phyloP scores from a whole-genome alignment of 2,113 vertebrate genomes.

The Limnothrissa miodon region DNA sequence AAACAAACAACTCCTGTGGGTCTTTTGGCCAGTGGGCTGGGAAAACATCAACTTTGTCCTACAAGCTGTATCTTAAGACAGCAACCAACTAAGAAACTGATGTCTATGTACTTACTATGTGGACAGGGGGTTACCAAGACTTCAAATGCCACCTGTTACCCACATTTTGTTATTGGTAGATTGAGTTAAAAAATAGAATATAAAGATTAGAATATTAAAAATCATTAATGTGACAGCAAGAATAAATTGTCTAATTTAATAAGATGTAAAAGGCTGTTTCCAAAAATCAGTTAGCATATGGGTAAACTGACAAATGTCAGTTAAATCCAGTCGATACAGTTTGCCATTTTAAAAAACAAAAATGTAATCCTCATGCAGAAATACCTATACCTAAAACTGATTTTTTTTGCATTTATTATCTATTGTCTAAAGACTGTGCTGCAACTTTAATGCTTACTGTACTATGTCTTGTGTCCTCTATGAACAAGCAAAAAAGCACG shows the following conservation, averaged over 20 bases:
- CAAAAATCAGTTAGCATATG: too few relatives aligned
- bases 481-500: background rate
- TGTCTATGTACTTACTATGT: background rate
- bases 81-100: background rate
- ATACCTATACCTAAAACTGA: too few relatives aligned
- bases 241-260: too few relatives aligned
- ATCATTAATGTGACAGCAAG: too few relatives aligned
- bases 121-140: background rate
- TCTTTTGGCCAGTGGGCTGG: constrained; percentile 4
- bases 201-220: too few relatives aligned
- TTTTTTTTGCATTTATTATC: background rate
- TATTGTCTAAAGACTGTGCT: background rate
- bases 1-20: background rate
- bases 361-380: too few relatives aligned
- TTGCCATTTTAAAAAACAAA: too few relatives aligned
- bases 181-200: too few relatives aligned
- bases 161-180: too few relatives aligned
- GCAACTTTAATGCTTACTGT: background rate
- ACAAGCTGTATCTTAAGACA: constrained; percentile 18
- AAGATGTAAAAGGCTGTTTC: too few relatives aligned
- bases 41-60: constrained; percentile 32
- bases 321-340: too few relatives aligned
- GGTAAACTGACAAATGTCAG: too few relatives aligned
- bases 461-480: background rate
- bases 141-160: background rate